Percentiles rank a stretch among this genome's conserved stretches.
Conservation (phyloP, 2,888 invertebrate genomes). For the Clostera curtula region DNA sequence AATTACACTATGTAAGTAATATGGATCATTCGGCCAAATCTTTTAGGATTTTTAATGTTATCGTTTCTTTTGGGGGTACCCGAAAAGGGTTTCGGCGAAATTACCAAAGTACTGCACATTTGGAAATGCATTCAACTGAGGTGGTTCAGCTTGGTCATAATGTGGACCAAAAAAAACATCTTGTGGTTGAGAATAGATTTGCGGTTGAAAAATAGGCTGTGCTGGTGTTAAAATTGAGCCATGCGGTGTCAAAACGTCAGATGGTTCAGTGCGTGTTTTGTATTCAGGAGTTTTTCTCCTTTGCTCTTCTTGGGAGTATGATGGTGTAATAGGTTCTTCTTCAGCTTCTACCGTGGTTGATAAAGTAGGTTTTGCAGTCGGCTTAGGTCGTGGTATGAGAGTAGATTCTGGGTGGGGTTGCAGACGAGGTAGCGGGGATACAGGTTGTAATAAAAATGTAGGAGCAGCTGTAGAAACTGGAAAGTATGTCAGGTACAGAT, state of each 20-base stretch:
- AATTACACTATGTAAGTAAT: too few relatives aligned
- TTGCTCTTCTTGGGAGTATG: not conserved
- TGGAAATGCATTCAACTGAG: slow-evolving; percentile 36
- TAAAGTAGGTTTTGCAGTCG: not conserved
- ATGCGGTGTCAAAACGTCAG: not conserved
- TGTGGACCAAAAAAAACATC: slow-evolving; percentile 12
- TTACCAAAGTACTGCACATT: slow-evolving; percentile 55
- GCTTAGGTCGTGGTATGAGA: slow-evolving; percentile 3
- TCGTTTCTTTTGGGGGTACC: slow-evolving; percentile 4
- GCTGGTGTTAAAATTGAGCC: not conserved
- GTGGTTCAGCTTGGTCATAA: slow-evolving; percentile 22
- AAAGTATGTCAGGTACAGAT: too few relatives aligned
- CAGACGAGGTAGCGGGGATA: slow-evolving; percentile 1
- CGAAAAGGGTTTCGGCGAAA: slow-evolving; percentile 43
- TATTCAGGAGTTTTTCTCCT: slow-evolving; percentile 2
- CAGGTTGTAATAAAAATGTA: slow-evolving; percentile 3
- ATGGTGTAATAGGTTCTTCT: slow-evolving; percentile 1
- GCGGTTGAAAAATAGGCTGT: slow-evolving; percentile 7
- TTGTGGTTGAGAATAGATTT: slow-evolving; percentile 20
- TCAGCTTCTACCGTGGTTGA: slow-evolving; percentile 2
- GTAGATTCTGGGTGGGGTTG: not conserved
- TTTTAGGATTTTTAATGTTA: not conserved
- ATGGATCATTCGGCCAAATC: too few relatives aligned
- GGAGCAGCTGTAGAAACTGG: too few relatives aligned
- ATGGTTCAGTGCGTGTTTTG: not conserved